phyloP scores from a whole-genome alignment of 2,113 vertebrate genomes.

The Crocuta crocuta region DNA sequence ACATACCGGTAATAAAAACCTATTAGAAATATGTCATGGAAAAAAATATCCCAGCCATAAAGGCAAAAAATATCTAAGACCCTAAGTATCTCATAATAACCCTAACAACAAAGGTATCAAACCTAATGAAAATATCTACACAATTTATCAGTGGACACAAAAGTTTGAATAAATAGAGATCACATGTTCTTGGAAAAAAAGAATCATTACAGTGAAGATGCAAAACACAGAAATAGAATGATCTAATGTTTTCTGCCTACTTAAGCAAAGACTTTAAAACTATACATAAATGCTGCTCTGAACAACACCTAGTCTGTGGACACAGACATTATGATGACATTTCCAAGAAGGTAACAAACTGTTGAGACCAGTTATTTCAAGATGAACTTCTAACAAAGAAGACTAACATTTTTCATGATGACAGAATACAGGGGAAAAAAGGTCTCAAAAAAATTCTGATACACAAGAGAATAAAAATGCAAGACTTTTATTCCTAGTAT shows the following conservation, averaged over 20 bases:
- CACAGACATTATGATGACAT: neutral
- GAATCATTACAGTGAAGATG: neutral
- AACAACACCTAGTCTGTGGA: neutral
- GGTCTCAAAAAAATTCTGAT: conserved; percentile 5
- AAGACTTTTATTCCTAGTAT: neutral
- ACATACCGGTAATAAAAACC: neutral
- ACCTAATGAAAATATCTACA: neutral
- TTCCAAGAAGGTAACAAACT: neutral
- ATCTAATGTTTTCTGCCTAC: neutral
- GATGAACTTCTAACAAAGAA: neutral
- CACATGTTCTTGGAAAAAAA: neutral
- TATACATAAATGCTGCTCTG: neutral
- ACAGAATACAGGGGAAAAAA: neutral
- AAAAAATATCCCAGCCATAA: neutral
- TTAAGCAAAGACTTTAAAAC: neutral
- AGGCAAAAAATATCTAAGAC: neutral
- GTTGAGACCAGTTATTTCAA: neutral
- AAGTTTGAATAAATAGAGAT: neutral
- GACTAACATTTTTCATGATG: neutral
- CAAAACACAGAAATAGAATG: neutral
- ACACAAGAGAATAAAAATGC: neutral
- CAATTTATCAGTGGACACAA: neutral
- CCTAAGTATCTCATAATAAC: neutral
- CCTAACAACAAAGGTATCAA: conserved; percentile 28
- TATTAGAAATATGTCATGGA: neutral